These are phyloP conservation scores for Sphenodon punctatus DNA, from an alignment of 2,797 vertebrate genomes.

Conservation along the genomic window DNA sequence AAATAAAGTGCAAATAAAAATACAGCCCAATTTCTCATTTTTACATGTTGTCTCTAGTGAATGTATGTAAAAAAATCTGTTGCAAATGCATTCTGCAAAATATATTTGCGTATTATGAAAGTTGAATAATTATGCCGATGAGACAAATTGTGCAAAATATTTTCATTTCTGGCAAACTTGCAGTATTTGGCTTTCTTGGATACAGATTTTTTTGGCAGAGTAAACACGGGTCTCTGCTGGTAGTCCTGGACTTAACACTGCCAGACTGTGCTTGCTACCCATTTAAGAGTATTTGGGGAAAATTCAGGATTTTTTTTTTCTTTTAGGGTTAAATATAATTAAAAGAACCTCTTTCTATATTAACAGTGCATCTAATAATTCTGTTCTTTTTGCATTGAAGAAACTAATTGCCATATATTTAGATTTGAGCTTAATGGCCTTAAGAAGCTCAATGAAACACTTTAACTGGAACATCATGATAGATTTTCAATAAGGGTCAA, in stretches of 20 bases:
- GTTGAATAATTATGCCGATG: too few species aligned
- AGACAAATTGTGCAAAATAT: too few species aligned
- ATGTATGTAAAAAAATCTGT: too few species aligned
- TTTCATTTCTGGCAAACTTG: too few species aligned
- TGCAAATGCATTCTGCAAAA: too few species aligned
- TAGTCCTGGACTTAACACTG: background rate
- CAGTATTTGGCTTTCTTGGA: too few species aligned
- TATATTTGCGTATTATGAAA: too few species aligned
- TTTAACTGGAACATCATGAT: constrained; percentile 26
- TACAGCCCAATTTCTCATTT: too few species aligned
- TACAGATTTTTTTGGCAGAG: too few species aligned
- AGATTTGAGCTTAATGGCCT: background rate
- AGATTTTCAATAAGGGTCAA: constrained; percentile 12
- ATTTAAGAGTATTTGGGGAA: background rate
- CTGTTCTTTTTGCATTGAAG: constrained; percentile 6
- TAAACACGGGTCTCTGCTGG: background rate
- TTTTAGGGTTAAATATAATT: background rate
- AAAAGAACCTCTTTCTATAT: background rate
- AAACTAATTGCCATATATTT: background rate
- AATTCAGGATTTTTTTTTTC: accelerated
- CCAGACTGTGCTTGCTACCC: background rate
- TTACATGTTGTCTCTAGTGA: too few species aligned
- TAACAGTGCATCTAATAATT: background rate
- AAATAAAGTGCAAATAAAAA: too few species aligned
- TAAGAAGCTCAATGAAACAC: background rate